Evolutionary conservation across 2,888 invertebrate species (phyloP).

Genomic region (Anthrax anthrax): DNA sequence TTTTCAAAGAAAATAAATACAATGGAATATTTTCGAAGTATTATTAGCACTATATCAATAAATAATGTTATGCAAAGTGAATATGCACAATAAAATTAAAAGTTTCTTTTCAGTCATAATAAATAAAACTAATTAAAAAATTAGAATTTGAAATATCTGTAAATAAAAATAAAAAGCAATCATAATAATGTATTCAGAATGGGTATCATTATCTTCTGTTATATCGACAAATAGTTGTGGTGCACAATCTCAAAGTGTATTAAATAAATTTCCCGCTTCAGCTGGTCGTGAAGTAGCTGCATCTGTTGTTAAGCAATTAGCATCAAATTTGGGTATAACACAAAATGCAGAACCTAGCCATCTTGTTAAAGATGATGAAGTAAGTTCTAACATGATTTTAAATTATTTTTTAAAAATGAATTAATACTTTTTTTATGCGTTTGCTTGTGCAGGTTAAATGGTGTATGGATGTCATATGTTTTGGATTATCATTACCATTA

Average conservation of each 20-base stretch:
- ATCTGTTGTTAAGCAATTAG: constrained; percentile 45
- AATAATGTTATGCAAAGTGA: no score
- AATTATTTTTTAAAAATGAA: constrained; percentile 7
- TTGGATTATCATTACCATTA: constrained; percentile 77
- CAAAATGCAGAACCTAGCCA: constrained; percentile 74
- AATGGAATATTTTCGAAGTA: no score
- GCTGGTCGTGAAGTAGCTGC: constrained; percentile 47
- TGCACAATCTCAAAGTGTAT: constrained; percentile 39
- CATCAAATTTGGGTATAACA: constrained; percentile 50
- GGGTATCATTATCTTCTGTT: constrained; percentile 38
- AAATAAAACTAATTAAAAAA: no score
- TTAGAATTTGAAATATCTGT: no score
- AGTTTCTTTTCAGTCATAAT: no score
- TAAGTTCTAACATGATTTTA: constrained; percentile 23
- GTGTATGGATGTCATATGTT: constrained; percentile 80
- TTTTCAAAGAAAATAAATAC: no score
- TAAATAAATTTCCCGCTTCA: constrained; percentile 44
- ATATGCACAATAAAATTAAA: no score
- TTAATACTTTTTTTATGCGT: background rate
- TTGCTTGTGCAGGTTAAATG: constrained; percentile 55
- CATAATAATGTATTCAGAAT: constrained; percentile 40
- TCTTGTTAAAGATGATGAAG: constrained; percentile 71
- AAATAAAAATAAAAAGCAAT: background rate
- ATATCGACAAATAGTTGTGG: constrained; percentile 36
- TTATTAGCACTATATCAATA: no score